Evolutionary conservation across 2,888 invertebrate genomes (phyloP), one percentile per base, ranked within the genome.

Genomic region (Clusia tigrina): DNA sequence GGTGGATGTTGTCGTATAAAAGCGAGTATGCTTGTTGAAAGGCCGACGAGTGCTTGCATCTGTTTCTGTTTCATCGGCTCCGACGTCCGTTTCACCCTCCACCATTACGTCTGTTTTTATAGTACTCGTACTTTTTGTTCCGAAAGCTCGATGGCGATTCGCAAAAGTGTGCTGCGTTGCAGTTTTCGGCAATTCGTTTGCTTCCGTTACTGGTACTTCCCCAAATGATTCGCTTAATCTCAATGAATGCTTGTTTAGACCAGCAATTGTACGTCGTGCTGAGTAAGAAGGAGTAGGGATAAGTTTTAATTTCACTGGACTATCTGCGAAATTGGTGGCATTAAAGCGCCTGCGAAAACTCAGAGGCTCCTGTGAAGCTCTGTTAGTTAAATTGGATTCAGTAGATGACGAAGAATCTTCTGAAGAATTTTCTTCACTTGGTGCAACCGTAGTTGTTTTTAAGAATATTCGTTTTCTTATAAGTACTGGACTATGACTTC

Each of bases 61-160:
- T 32, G 18, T 53, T 37, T 55, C 32, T 2, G 54, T 22, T 10
- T 15, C 18, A 2, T 25, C 42, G 9, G 12, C 32, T 26, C n/a
- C 51, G 18, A 22, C 38, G 22, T 60, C 46, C 2, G 53, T 58
- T 1, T 23, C 18, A n/a, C 48, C 9, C 20, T 60, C 62, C 0
- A 46, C 24, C 17, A 23, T 22, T 24, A 56, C 51, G 10, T 53
- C 37, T 53, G 23, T 1, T 20, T 32, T 15, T 18, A 54, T 42
- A 1, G 60, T n/a, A n/a, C n/a, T n/a, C n/a, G n/a, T 20, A 17
- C 32, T 22, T 23, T 18, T 42, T 46, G 25, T 54, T 10, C 63
- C n/a, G 25, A 72, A 37, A 0, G 74, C 69, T 1, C 74, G 69
- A 61, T 76, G 74, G 1, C 76, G 70, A 57, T 76, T 76, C 1